Evolutionary conservation across 2,888 invertebrate species (phyloP).

Genomic region (Dicyrtoma fusca): DNA sequence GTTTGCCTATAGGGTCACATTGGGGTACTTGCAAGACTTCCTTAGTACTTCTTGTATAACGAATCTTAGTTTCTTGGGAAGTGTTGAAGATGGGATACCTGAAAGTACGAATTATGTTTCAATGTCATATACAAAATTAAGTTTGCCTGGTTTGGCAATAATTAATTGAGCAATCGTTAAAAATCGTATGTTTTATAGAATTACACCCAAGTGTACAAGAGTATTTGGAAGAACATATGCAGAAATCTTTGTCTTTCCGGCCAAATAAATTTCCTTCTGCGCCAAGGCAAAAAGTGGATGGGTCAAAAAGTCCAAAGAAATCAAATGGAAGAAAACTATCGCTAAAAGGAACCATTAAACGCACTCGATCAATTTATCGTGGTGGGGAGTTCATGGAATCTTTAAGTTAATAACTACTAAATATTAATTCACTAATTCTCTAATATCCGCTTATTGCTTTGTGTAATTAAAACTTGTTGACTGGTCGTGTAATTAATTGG

Average conservation of each 20-base stretch:
- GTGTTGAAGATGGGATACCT: constrained; percentile 88
- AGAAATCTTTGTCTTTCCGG: constrained; percentile 77
- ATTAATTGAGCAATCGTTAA: neutral
- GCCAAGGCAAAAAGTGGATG: constrained; percentile 41
- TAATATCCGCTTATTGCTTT: constrained; percentile 4
- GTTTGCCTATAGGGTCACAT: constrained; percentile 70
- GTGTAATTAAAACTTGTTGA: no score
- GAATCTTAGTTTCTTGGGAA: constrained; percentile 92
- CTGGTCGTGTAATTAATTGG: no score
- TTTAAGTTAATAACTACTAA: constrained; percentile 31
- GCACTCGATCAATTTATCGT: constrained; percentile 78
- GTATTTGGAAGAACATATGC: constrained; percentile 82
- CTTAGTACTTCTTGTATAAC: constrained; percentile 96
- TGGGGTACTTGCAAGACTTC: constrained; percentile 94
- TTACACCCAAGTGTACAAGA: constrained; percentile 80
- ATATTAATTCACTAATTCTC: constrained; percentile 10
- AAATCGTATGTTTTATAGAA: constrained; percentile 62
- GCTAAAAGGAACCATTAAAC: constrained; percentile 88
- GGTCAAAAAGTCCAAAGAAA: constrained; percentile 38
- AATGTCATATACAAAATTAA: constrained; percentile 1
- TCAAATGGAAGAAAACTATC: constrained; percentile 68
- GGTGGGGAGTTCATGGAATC: constrained; percentile 45
- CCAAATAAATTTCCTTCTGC: constrained; percentile 60
- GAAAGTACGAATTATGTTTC: constrained; percentile 60
- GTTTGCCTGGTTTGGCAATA: neutral